Percentiles rank a stretch among this genome's conserved stretches.
Conservation (phyloP, 2,888 invertebrate genomes). For the Hydropsyche betteni region DNA sequence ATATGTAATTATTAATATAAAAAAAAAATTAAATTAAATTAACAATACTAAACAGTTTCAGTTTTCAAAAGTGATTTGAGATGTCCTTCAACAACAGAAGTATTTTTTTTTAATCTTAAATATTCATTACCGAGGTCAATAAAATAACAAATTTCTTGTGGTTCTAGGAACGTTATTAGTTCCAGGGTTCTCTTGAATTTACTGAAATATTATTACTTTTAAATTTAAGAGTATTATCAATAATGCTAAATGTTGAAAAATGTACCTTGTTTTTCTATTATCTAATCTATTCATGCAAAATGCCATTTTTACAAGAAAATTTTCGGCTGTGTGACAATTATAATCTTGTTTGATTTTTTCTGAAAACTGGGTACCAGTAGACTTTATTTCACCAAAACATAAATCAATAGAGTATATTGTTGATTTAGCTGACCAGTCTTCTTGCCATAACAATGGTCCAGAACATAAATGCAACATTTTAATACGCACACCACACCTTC, state of each 20-base stretch:
- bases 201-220: conserved; percentile 2
- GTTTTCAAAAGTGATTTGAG: background rate
- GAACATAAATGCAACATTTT: conserved; percentile 57
- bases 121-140: conserved; percentile 22
- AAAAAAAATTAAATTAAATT: background rate
- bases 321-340: conserved; percentile 31
- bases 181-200: conserved; percentile 24
- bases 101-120: conserved; percentile 33
- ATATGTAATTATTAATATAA: background rate
- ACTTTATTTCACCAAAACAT: conserved; percentile 55
- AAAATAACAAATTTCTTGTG: conserved; percentile 6
- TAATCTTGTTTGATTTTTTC: conserved; percentile 14
- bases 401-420: conserved; percentile 56
- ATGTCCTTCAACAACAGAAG: background rate
- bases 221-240: background rate
- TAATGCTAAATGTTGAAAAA: background rate
- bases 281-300: conserved; percentile 33
- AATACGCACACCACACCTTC: conserved; percentile 56
- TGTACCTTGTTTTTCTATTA: conserved; percentile 41
- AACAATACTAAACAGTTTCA: background rate
- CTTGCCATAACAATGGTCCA: conserved; percentile 58
- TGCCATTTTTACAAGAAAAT: conserved; percentile 34
- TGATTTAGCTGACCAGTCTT: conserved; percentile 50
- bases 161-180: conserved; percentile 33
- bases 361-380: conserved; percentile 53